Percentiles rank a stretch among this genome's conserved stretches.
Conservation (phyloP, 2,113 vertebrate genomes). For the Oncorhynchus nerka region DNA sequence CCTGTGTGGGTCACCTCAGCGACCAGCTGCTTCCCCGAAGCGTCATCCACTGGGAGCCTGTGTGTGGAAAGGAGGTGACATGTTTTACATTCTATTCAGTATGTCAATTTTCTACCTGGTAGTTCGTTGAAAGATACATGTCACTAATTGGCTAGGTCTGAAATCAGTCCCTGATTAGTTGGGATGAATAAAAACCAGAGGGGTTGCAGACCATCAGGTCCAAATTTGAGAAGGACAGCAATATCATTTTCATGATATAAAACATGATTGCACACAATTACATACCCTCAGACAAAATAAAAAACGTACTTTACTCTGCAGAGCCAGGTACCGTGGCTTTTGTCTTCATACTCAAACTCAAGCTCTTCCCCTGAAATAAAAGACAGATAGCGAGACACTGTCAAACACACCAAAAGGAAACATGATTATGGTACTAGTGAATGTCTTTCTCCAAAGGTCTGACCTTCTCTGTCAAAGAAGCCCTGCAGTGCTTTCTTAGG, state of each 20-base stretch:
- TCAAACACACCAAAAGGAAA: background rate
- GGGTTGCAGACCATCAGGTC: too few species aligned
- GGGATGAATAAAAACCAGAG: background rate
- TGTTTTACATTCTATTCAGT: background rate
- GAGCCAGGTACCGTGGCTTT: slow-evolving; percentile 89
- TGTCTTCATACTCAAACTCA: slow-evolving; percentile 95
- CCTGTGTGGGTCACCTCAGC: slow-evolving; percentile 90
- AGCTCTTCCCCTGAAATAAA: slow-evolving; percentile 88
- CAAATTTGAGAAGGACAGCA: background rate
- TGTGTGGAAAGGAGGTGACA: background rate
- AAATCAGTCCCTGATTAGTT: background rate
- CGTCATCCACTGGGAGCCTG: slow-evolving; percentile 93
- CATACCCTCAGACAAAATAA: background rate
- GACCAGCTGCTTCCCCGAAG: slow-evolving; percentile 87
- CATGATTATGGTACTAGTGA: too few species aligned
- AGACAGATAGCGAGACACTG: background rate
- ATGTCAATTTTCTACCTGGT: too few species aligned
- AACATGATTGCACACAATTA: background rate
- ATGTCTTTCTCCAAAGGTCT: background rate
- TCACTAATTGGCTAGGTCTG: too few species aligned
- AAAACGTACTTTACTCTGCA: slow-evolving; percentile 89
- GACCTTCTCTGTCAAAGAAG: slow-evolving; percentile 97
- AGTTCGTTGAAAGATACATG: background rate
- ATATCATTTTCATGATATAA: background rate
- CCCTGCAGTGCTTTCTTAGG: slow-evolving; percentile 96